Percentiles rank a stretch among this genome's conserved stretches.
Evolutionary conservation across 2,113 vertebrate genomes (phyloP).

Genomic region (Mirza zaza): DNA sequence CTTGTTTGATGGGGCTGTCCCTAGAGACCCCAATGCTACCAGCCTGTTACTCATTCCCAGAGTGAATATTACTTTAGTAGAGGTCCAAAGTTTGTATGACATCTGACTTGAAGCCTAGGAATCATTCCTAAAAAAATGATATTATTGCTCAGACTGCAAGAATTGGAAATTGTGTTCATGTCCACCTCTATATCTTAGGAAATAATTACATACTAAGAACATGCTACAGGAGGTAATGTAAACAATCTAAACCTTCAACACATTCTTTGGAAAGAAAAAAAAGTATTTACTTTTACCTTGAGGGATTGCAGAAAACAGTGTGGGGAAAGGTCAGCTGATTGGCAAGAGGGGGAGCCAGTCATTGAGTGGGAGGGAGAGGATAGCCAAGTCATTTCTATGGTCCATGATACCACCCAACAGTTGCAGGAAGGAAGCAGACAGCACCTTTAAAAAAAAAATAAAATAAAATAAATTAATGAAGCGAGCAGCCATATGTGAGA

Average conservation of each 20-base stretch:
- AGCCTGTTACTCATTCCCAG: neutral
- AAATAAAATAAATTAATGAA: neutral
- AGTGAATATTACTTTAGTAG: neutral
- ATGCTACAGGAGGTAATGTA: too few species aligned
- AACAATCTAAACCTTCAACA: neutral
- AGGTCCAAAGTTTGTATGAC: neutral
- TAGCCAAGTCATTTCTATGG: neutral
- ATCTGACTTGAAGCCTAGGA: neutral
- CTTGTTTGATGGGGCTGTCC: neutral
- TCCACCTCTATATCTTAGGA: neutral
- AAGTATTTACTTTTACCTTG: neutral
- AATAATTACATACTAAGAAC: neutral
- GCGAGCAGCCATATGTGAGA: constrained; percentile 44
- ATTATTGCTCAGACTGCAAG: neutral
- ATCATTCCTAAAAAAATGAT: neutral
- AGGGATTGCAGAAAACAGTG: too few species aligned
- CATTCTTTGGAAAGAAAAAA: neutral
- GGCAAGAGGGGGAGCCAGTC: neutral
- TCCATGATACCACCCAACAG: neutral
- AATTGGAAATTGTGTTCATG: neutral
- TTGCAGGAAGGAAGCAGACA: neutral
- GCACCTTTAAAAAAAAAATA: constrained; percentile 50
- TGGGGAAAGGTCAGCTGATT: neutral
- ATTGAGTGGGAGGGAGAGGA: neutral
- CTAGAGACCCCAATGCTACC: neutral